Percentiles rank a stretch among this genome's conserved stretches.
Evolutionary conservation across 2,888 invertebrate genomes (phyloP).

Genomic region (Noctua janthina): DNA sequence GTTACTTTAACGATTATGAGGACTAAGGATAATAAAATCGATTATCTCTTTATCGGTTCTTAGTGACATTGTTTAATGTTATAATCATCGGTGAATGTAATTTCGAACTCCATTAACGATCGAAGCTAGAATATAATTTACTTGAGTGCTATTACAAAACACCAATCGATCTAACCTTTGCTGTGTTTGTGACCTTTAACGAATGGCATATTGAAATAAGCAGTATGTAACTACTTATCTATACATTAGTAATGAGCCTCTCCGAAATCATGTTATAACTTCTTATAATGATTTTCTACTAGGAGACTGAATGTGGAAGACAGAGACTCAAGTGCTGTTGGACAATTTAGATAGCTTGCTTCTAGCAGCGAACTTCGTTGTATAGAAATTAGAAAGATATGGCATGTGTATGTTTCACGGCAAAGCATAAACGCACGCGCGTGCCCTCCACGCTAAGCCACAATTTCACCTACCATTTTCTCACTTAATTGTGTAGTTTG

Average conservation of each 20-base stretch:
- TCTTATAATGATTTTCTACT: not conserved
- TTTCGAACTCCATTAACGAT: conserved; percentile 27
- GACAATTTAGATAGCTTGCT: not conserved
- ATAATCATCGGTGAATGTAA: conserved; percentile 19
- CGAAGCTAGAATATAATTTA: conserved; percentile 36
- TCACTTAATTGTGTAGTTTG: no score
- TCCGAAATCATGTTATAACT: not conserved
- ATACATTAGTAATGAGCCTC: not conserved
- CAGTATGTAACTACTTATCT: not conserved
- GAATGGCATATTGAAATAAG: conserved; percentile 29
- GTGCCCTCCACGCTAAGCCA: no score
- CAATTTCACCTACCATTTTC: no score
- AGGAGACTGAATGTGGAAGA: not conserved
- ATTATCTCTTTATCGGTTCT: conserved; percentile 15
- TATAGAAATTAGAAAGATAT: not conserved
- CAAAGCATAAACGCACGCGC: no score
- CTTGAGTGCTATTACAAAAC: conserved; percentile 46
- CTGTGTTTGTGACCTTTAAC: conserved; percentile 44
- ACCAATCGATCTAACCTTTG: conserved; percentile 44
- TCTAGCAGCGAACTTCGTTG: not conserved
- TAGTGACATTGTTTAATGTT: conserved; percentile 14
- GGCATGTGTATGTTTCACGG: no score
- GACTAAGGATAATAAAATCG: conserved; percentile 12
- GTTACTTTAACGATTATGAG: conserved; percentile 23
- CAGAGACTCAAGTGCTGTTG: no score